Evolutionary conservation across 2,797 vertebrate genomes (phyloP).

Genomic region (Anguilla obscura): DNA sequence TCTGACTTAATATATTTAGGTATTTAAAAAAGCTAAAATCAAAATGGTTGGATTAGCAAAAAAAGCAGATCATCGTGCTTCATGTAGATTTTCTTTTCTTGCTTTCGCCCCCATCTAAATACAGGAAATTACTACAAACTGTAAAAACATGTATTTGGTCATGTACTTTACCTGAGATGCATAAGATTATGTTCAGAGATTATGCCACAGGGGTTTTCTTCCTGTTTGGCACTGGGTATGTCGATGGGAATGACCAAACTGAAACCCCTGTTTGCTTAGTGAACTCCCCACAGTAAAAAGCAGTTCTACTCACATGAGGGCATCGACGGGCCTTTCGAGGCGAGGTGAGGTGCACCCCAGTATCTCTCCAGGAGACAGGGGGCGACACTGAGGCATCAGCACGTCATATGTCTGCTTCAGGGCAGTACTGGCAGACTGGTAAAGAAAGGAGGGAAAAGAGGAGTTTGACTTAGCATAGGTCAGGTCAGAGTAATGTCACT

Average conservation of each 20-base stretch:
- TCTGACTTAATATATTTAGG: too few species aligned
- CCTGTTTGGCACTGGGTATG: not conserved
- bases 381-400: constrained; percentile 90
- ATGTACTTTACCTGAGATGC: too few species aligned
- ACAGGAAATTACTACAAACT: too few species aligned
- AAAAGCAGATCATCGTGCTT: too few species aligned
- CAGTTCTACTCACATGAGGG: constrained; percentile 82
- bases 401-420: constrained; percentile 82
- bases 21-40: too few species aligned
- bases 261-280: not conserved
- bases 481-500: too few species aligned
- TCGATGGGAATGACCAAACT: not conserved
- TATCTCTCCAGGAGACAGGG: constrained; percentile 94
- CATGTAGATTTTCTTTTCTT: too few species aligned
- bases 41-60: too few species aligned
- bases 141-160: too few species aligned
- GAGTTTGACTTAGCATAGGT: not conserved
- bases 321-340: constrained; percentile 76
- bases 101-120: too few species aligned
- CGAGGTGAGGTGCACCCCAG: constrained; percentile 90
- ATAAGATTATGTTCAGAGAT: too few species aligned
- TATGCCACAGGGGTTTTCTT: not conserved
- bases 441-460: not conserved
- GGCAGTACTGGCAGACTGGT: constrained; percentile 67
- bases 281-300: constrained; percentile 32